Evolutionary conservation across 2,797 vertebrate genomes (phyloP).

Genomic region (Notamacropus eugenii): DNA sequence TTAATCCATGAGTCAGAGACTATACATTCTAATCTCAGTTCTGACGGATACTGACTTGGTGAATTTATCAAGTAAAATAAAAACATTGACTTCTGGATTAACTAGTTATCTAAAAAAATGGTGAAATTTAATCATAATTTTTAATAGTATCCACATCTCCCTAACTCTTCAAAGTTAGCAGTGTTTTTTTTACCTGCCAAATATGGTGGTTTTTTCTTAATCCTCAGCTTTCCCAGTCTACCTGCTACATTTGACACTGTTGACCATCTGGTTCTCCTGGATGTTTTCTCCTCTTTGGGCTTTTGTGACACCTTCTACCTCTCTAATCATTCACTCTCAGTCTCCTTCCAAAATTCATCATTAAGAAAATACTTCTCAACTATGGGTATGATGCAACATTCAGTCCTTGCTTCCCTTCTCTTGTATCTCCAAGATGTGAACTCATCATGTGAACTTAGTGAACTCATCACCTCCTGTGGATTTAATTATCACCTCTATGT

Average conservation of each 20-base stretch:
- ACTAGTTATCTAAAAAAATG: slow-evolving; percentile 20
- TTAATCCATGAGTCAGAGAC: slow-evolving; percentile 39
- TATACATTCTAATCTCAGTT: slow-evolving; percentile 35
- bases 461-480: not conserved
- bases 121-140: slow-evolving; percentile 11
- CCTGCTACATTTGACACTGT: not conserved
- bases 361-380: not conserved
- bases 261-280: not conserved
- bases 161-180: slow-evolving; percentile 5
- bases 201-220: not conserved
- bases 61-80: slow-evolving; percentile 43
- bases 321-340: not conserved
- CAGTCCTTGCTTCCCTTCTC: not conserved
- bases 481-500: not conserved
- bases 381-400: not conserved
- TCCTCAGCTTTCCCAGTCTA: not conserved
- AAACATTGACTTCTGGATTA: slow-evolving; percentile 46
- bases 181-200: slow-evolving; percentile 20
- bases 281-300: not conserved
- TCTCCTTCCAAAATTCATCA: not conserved
- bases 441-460: not conserved
- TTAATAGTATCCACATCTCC: slow-evolving; percentile 5
- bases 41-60: not conserved
- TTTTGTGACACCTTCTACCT: not conserved
- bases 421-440: not conserved